A percentile compares a stretch with the other conserved stretches of the same genome.
These are phyloP conservation scores for Cariama cristata DNA, from an alignment of 2,113 vertebrate species.

Conservation along the genomic window DNA sequence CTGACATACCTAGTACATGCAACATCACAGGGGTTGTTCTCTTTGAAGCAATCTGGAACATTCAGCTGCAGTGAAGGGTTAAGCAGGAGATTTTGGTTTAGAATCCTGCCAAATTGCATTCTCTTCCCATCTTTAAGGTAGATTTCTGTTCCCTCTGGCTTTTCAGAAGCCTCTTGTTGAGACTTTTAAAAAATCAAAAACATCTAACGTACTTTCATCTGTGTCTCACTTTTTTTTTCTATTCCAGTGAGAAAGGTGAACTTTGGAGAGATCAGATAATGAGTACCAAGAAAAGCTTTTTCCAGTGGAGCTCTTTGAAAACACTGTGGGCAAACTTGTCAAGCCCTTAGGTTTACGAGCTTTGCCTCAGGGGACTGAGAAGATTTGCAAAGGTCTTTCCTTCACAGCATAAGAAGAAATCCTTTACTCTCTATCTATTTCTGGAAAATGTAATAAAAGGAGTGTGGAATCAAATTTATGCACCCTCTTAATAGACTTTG, in stretches of 20 bases:
- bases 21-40: neutral
- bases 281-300: conserved; percentile 36
- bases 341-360: conserved; percentile 16
- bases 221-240: neutral
- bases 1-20: neutral
- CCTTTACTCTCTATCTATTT: neutral
- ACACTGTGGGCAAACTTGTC: conserved; percentile 30
- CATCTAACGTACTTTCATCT: conserved; percentile 46
- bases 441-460: neutral
- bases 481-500: neutral
- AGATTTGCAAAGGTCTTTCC: conserved; percentile 22
- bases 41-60: conserved; percentile 44
- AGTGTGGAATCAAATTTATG: neutral
- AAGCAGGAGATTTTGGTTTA: conserved; percentile 1
- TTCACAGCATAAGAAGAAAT: conserved; percentile 9
- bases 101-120: neutral
- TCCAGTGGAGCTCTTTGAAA: conserved; percentile 12
- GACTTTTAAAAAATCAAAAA: conserved; percentile 36
- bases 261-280: conserved; percentile 48
- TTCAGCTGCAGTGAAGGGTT: conserved; percentile 1
- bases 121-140: neutral
- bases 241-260: conserved; percentile 31
- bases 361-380: conserved; percentile 8
- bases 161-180: conserved; percentile 54
- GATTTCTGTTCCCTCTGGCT: conserved; percentile 2